These are phyloP conservation scores for Gopherus evgoodei DNA, from an alignment of 2,113 vertebrate species.

Conservation along the genomic window DNA sequence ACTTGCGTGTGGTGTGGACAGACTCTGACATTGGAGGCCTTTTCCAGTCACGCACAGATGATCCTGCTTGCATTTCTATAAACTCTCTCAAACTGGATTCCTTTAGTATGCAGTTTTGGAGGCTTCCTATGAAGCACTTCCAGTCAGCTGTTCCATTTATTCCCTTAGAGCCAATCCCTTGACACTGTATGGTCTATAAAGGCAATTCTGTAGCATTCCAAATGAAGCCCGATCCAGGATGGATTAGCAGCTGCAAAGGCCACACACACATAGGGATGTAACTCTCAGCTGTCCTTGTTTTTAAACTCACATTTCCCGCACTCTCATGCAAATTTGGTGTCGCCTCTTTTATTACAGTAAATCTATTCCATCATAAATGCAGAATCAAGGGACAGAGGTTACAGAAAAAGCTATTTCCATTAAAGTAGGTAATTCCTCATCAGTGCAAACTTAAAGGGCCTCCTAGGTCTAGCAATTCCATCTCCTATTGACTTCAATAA, in stretches of 20 bases:
- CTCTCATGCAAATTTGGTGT: constrained; percentile 18
- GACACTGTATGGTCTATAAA: neutral
- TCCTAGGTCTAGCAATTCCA: neutral
- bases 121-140: neutral
- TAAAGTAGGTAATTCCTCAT: constrained; percentile 62
- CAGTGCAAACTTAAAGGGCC: constrained; percentile 14
- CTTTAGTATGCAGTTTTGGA: neutral
- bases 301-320: neutral
- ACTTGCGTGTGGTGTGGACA: neutral
- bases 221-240: constrained; percentile 8
- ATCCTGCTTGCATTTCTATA: neutral
- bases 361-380: constrained; percentile 14
- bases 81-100: neutral
- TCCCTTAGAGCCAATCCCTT: constrained; percentile 3
- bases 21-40: neutral
- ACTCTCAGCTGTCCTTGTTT: constrained; percentile 55
- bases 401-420: constrained; percentile 63
- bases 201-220: constrained; percentile 43
- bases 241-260: constrained; percentile 55
- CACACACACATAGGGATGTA: constrained; percentile 27
- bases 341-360: constrained; percentile 46
- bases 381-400: constrained; percentile 48
- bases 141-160: constrained; percentile 13
- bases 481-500: neutral
- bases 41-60: neutral